A percentile compares a stretch with the other conserved stretches of the same genome.
These are phyloP conservation scores for Callipepla squamata DNA, from an alignment of 2,113 vertebrate genomes.

Conservation along the genomic window DNA sequence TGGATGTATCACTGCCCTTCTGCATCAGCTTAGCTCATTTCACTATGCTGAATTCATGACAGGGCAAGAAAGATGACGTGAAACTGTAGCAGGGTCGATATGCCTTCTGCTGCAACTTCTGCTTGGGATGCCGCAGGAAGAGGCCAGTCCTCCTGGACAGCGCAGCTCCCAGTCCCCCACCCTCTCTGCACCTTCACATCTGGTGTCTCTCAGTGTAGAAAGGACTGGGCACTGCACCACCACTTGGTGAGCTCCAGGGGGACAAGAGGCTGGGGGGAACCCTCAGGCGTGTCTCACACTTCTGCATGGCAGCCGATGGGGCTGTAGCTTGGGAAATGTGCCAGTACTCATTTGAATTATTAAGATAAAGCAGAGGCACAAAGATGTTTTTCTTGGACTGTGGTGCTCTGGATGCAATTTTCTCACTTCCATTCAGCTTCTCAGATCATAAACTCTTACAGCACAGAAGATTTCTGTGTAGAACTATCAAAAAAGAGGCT, in stretches of 20 bases:
- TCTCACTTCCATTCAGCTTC: neutral
- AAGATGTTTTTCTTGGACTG: neutral
- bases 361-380: neutral
- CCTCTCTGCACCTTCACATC: rapidly evolving
- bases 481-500: neutral
- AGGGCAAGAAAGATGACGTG: rapidly evolving
- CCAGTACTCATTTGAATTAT: neutral
- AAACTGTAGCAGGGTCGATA: neutral
- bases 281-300: neutral
- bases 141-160: rapidly evolving
- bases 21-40: neutral
- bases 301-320: neutral
- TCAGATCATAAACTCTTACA: neutral
- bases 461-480: neutral
- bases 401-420: neutral
- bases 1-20: neutral
- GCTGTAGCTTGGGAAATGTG: neutral
- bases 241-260: neutral
- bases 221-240: neutral
- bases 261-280: neutral
- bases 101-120: neutral
- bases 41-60: neutral
- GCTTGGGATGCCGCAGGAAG: neutral
- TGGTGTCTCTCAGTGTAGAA: neutral
- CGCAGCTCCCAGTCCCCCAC: rapidly evolving